Conservation (phyloP, 1,140 invertebrate species). For the Argopecten irradians region DNA sequence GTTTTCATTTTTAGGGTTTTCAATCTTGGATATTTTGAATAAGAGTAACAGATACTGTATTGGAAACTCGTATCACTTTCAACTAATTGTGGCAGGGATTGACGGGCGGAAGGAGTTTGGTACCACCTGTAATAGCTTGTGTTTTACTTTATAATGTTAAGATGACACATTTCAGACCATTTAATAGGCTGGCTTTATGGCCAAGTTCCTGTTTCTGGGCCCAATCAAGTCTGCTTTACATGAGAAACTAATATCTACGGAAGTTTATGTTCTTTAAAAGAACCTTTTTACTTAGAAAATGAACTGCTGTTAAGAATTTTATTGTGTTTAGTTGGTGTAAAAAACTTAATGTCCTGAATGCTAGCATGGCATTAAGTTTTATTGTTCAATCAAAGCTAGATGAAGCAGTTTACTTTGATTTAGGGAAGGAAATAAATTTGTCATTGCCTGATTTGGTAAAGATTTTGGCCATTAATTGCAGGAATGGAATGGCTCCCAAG, state of each 20-base stretch:
- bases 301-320: neutral
- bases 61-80: neutral
- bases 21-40: slow-evolving; percentile 1
- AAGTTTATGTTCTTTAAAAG: neutral
- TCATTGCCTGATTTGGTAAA: neutral
- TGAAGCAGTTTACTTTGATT: neutral
- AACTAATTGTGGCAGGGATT: slow-evolving; percentile 11
- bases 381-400: neutral
- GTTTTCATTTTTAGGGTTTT: neutral
- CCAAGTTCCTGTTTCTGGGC: slow-evolving; percentile 6
- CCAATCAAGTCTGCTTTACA: neutral
- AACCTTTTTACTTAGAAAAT: neutral
- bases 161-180: neutral
- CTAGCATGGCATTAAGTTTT: neutral
- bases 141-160: neutral
- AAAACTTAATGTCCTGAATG: neutral
- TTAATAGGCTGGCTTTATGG: neutral
- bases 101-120: neutral
- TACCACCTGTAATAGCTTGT: slow-evolving; percentile 21
- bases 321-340: neutral
- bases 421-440: neutral
- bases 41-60: neutral
- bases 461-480: neutral
- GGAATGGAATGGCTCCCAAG: neutral
- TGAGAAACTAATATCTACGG: neutral